phyloP scores from a whole-genome alignment of 2,888 invertebrate species.

The Aphodius sticticus region DNA sequence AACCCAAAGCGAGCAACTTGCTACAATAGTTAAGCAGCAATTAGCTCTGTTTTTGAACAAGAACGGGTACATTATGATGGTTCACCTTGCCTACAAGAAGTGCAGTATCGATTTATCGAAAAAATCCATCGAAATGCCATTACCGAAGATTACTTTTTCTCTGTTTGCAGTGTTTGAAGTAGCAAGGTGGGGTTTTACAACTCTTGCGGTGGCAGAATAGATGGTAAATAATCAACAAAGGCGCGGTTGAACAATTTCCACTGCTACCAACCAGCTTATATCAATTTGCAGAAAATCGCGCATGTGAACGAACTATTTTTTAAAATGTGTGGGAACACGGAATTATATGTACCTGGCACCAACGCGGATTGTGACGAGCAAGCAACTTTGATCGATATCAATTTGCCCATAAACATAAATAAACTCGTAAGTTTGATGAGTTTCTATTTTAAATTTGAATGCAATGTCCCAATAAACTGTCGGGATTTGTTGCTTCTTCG shows the following conservation, averaged over 20 bases:
- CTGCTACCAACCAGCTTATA: neutral
- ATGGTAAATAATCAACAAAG: neutral
- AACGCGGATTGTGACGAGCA: neutral
- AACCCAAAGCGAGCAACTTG: neutral
- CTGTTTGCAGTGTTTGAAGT: neutral
- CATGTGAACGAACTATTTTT: neutral
- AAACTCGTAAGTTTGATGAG: neutral
- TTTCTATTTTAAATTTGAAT: neutral
- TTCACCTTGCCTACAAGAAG: neutral
- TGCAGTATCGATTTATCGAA: neutral
- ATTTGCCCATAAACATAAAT: neutral
- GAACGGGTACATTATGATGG: neutral
- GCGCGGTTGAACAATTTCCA: neutral
- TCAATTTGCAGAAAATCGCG: neutral
- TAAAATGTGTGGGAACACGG: neutral
- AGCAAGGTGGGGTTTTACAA: neutral
- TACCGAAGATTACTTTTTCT: neutral
- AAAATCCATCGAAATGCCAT: neutral
- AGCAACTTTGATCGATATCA: neutral
- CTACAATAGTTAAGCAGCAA: no score
- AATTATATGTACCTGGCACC: slow-evolving; percentile 4
- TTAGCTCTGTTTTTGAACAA: no score
- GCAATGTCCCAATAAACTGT: neutral
- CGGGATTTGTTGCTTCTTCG: no score
- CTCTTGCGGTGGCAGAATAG: neutral